phyloP scores from a whole-genome alignment of 2,113 vertebrate species.

The Nothobranchius furzeri region DNA sequence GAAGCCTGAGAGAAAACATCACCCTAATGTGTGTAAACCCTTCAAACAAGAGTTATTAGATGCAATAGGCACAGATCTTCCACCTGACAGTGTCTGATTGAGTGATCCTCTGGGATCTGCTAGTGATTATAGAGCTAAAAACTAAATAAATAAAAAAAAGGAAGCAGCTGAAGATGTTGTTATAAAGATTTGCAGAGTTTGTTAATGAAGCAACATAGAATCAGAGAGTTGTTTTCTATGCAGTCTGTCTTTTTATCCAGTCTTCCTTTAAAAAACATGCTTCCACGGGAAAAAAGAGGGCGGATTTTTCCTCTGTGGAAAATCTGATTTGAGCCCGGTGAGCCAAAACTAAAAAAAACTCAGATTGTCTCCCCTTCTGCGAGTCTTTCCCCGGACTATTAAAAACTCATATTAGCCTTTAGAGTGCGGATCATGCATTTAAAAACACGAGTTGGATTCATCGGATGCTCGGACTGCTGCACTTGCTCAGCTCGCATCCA shows the following conservation, averaged over 20 bases:
- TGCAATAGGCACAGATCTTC: not conserved
- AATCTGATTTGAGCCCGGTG: conserved; percentile 76
- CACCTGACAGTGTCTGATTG: conserved; percentile 37
- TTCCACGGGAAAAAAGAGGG: conserved; percentile 66
- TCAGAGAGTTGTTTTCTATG: conserved; percentile 54
- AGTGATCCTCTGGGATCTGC: not conserved
- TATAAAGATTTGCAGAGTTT: conserved; percentile 30
- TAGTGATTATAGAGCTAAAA: not conserved
- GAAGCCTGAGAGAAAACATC: not conserved
- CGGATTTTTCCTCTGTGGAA: conserved; percentile 80
- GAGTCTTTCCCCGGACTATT: conserved; percentile 7
- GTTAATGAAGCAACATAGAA: conserved; percentile 13
- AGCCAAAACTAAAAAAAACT: conserved; percentile 58
- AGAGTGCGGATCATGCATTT: not conserved
- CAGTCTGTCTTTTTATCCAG: conserved; percentile 64
- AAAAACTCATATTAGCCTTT: not conserved
- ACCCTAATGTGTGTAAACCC: too few relatives aligned
- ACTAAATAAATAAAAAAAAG: too few relatives aligned
- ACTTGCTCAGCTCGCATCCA: conserved; percentile 47
- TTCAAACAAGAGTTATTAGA: too few relatives aligned
- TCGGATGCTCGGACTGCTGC: conserved; percentile 26
- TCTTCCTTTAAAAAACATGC: conserved; percentile 75
- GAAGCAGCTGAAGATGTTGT: not conserved
- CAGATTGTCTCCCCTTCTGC: conserved; percentile 54
- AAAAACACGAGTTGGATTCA: not conserved